Conservation (phyloP, 1,140 invertebrate species). For the Tribolium madens region DNA sequence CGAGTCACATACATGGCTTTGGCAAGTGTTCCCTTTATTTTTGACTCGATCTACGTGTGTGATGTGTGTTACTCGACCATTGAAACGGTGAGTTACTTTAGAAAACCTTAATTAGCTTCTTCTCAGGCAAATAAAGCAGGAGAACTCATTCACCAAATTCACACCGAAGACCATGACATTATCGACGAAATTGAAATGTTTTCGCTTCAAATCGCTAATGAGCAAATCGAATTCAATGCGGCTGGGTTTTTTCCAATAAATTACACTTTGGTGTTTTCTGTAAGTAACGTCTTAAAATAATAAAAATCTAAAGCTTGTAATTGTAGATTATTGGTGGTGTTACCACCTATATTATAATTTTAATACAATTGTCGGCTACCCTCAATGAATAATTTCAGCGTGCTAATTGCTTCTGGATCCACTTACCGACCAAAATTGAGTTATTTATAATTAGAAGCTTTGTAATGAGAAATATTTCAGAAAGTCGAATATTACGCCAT, state of each 20-base stretch:
- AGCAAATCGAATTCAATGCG: conserved; percentile 51
- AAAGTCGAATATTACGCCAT: neutral
- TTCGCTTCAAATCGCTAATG: conserved; percentile 52
- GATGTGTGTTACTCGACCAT: conserved; percentile 22
- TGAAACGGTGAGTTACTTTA: neutral
- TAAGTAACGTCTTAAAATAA: neutral
- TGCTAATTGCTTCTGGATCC: neutral
- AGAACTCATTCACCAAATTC: conserved; percentile 50
- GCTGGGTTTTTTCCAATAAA: conserved; percentile 54
- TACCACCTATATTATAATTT: conserved; percentile 52
- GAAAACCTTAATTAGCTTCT: neutral
- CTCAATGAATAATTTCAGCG: neutral
- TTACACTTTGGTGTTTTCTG: conserved; percentile 53
- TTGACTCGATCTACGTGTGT: conserved; percentile 4
- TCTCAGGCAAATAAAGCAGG: conserved; percentile 47
- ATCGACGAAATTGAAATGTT: conserved; percentile 52
- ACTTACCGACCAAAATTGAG: neutral
- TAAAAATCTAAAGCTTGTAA: neutral
- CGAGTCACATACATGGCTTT: neutral
- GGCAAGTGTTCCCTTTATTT: neutral
- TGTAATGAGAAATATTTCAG: neutral
- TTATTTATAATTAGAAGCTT: neutral
- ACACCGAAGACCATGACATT: conserved; percentile 47
- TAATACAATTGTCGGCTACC: conserved; percentile 52
- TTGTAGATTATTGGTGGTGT: conserved; percentile 53